Base-by-base conservation (phyloP, 2,113 vertebrate genomes). In the Crocuta crocuta region DNA sequence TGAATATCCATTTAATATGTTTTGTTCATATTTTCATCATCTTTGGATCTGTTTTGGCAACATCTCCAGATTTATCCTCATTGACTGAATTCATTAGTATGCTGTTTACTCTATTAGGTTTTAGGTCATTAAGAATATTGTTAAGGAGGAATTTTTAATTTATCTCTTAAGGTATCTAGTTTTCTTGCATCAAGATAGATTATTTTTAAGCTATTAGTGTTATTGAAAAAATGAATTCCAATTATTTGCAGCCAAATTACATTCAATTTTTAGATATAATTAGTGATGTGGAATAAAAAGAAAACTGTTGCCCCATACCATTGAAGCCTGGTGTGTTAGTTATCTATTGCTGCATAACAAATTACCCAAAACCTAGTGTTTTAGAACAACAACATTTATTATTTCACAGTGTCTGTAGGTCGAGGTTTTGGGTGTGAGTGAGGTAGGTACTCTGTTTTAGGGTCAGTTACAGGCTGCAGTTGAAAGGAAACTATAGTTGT, bases 1-100 rank as follows among this genome's bases (percentile, higher is more conserved):
- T 89, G 68, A 92, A 70, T 97, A 71, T 97, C 70, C 45, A 89
- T 88, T 97, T 97, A 86, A 58, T 97, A 43, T 88, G 74, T 95
- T 94, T 81, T 96, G 55, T 95, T 28, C 82, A 89, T 97, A 83
- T 97, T 95, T 97, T 97, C 66, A 93, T 93, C 53, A 80, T 98
- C 82, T 71, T 97, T 91, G 48, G 12, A 17, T 95, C 73, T 97
- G 66, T 95, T 98, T 97, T 97, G 82, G 43, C 82, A 97, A 79
- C 31, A 91, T 15, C 10, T 93, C 53, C 61, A 85, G 71, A 89
- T 95, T 95, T 95, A 97, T 31, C n/a, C 43, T 93, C 70, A 78
- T 94, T 91, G 61, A 91, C 35, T 73, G 66, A 97, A 93, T 95
- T 96, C 26, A 89, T 97, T 91, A 93, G 19, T 31, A 61, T 95